These are phyloP conservation scores for Drosophila setosimentum DNA, from an alignment of 2,888 invertebrate genomes.

Conservation along the genomic window DNA sequence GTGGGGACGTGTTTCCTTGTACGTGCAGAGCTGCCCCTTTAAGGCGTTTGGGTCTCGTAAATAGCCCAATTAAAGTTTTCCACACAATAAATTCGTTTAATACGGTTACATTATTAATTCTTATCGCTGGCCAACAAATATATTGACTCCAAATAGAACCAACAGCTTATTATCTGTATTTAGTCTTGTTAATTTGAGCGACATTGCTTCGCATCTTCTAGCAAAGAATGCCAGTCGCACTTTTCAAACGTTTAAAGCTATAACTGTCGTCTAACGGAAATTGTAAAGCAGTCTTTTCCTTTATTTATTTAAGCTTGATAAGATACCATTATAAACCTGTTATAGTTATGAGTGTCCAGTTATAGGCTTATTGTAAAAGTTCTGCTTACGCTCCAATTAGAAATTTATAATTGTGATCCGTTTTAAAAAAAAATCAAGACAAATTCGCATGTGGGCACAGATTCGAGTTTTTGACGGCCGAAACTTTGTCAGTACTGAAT, in stretches of 20 bases:
- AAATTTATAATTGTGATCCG: too few relatives aligned
- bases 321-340: background rate
- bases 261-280: background rate
- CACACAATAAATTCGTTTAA: conserved; percentile 45
- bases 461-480: background rate
- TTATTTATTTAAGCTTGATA: conserved; percentile 4
- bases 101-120: conserved; percentile 41
- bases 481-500: background rate
- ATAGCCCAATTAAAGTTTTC: conserved; percentile 59
- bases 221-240: background rate
- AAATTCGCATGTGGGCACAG: too few relatives aligned
- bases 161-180: conserved; percentile 1
- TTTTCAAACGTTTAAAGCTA: background rate
- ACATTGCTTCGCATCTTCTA: conserved; percentile 20
- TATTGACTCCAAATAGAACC: background rate
- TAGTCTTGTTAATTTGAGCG: background rate
- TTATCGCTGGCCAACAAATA: conserved; percentile 31
- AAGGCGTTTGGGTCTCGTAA: conserved; percentile 40
- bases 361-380: background rate
- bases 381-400: background rate
- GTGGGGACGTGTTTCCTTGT: conserved; percentile 16
- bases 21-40: background rate
- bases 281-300: background rate
- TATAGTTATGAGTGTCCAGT: background rate
- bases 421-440: too few relatives aligned